Percentiles rank a stretch among this genome's conserved stretches.
phyloP scores from a whole-genome alignment of 2,888 invertebrate genomes.

The Platerodrilus igneus region DNA sequence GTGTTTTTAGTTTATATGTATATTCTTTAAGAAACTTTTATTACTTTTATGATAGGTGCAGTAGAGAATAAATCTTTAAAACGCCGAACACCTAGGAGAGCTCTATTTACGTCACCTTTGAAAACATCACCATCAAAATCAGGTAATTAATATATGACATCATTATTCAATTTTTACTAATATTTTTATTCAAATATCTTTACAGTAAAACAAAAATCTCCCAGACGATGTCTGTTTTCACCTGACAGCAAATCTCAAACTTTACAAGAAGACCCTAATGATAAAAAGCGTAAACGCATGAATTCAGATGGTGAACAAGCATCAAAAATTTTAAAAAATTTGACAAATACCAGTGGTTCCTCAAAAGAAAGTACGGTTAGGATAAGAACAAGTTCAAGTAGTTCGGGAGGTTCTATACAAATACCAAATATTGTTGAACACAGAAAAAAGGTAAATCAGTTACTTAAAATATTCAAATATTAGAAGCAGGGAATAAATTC shows the following conservation, averaged over 20 bases:
- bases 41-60: constrained; percentile 5
- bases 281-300: constrained; percentile 52
- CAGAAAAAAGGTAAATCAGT: constrained; percentile 57
- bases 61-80: constrained; percentile 27
- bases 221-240: constrained; percentile 62
- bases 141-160: constrained; percentile 7
- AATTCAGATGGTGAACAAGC: constrained; percentile 42
- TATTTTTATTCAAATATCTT: constrained; percentile 25
- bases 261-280: constrained; percentile 21
- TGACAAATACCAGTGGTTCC: constrained; percentile 53
- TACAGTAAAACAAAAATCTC: constrained; percentile 46
- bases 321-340: constrained; percentile 55
- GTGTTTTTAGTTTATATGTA: too few relatives aligned
- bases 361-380: constrained; percentile 12
- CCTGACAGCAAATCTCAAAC: constrained; percentile 52
- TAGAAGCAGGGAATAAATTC: too few relatives aligned
- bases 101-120: constrained; percentile 33
- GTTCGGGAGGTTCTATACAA: constrained; percentile 31
- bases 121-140: constrained; percentile 20
- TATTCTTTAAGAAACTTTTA: not conserved
- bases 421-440: constrained; percentile 55
- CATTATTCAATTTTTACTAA: too few relatives aligned
- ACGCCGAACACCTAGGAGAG: constrained; percentile 39
- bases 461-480: too few relatives aligned
- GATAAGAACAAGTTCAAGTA: constrained; percentile 4